Evolutionary conservation across 2,888 invertebrate genomes (phyloP), one percentile per base, ranked within the genome.

Genomic region (Actias luna): DNA sequence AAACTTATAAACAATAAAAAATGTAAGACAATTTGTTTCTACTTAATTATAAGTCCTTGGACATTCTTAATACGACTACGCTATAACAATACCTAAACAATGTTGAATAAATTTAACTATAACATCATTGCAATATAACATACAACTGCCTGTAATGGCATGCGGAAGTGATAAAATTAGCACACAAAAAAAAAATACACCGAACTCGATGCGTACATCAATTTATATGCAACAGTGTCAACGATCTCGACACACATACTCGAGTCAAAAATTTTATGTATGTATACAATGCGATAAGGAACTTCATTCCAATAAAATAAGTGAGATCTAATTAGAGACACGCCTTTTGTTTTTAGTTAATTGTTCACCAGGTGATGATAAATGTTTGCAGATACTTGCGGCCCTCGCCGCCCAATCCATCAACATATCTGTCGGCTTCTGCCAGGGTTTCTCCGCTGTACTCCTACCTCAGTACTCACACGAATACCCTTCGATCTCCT

Each of bases 371-470:
- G 75, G 74, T 39, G 2, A 33, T 72, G 61, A 74, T 82, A 58
- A 71, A 35, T 65, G 16, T 67, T 87, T 87, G 0, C 92, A 96
- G 96, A 94, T 95, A 60, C 74, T 95, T 73, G 95, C 96, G 64
- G 95, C 95, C 33, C 86, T 96, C 69, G 95, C 95, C 63, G 95
- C 95, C 52, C 96, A 96, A 83, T 95, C 95, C 18, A 95, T 95
- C 73, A 96, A 96, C 78, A 95, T 96, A 77, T 95, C 95, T 60
- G 95, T 96, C 69, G 96, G 96, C 0, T 94, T 96, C 78, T 95
- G 95, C 67, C 96, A 96, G 81, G 96, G 95, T 52, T 96, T 95
- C 89, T 96, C 96, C 55, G 96, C 96, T 1, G 95, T 96, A 35
- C 92, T 96, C 75, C 89, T 96, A 67, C 96, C 96, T 61, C 95